phyloP scores from a whole-genome alignment of 2,888 invertebrate species.

The Andrena hattorfiana region DNA sequence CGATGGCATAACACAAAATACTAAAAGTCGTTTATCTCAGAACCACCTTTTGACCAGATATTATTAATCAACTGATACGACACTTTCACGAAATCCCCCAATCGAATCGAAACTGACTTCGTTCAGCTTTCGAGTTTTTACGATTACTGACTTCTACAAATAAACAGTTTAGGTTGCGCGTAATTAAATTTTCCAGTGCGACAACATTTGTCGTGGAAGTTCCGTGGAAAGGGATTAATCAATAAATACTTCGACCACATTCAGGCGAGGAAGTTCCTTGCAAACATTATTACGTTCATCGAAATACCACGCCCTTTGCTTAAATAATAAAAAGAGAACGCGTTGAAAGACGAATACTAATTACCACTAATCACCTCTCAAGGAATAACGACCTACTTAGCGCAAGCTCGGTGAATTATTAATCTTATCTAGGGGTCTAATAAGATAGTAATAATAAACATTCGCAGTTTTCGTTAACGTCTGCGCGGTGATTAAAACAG shows the following conservation, averaged over 20 bases:
- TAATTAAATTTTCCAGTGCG: not conserved
- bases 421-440: slow-evolving; percentile 21
- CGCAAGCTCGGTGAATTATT: slow-evolving; percentile 23
- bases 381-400: not conserved
- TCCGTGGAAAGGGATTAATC: too few species aligned
- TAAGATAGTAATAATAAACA: slow-evolving; percentile 31
- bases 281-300: too few species aligned
- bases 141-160: not conserved
- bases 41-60: too few species aligned
- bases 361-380: not conserved
- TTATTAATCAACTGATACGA: not conserved
- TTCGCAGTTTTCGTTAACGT: slow-evolving; percentile 9
- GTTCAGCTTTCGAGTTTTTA: too few species aligned
- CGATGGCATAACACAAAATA: too few species aligned
- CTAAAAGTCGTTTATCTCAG: too few species aligned
- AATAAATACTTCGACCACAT: too few species aligned
- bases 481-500: slow-evolving; percentile 22
- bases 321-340: not conserved
- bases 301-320: not conserved
- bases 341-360: not conserved
- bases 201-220: not conserved
- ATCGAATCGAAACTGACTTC: too few species aligned
- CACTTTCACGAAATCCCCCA: too few species aligned
- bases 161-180: not conserved
- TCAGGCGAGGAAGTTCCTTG: too few species aligned